Base-by-base conservation (phyloP, 2,888 invertebrate species). In the Polydrusus cervinus region DNA sequence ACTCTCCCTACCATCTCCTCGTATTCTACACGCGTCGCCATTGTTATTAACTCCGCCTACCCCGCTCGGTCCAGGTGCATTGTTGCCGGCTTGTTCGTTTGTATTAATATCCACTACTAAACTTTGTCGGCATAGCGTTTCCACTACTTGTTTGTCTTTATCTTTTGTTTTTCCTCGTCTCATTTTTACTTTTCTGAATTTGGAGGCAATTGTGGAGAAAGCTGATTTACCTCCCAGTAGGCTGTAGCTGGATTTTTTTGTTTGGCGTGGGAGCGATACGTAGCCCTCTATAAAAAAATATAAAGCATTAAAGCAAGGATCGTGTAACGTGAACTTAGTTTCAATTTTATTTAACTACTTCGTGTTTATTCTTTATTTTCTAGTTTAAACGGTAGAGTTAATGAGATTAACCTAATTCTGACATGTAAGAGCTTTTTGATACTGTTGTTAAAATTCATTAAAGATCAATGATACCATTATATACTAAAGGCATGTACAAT, bases 101-200 rank as follows among this genome's bases (percentile, higher is more conserved):
- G 74, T 47, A 25, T 67, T 79, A 45, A 91, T 88, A 81, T 92
- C 91, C 11, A 94, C 93, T 5, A 94, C 87, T 3, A 95, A 86
- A 82, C 94, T 94, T 84, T 95, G 95, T 0, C 94, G 89, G 80
- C 94, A 95, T 5, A 95, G 88, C 1, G 91, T 89, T 0, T 94
- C 91, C 0, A 95, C 90, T 0, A 93, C 91, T 70, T 91, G 91
- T 30, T 71, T 71, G 81, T 89, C 88, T 82, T 87, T 88, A 34
- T 82, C 81, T 38, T 80, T 80, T n/a, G 66, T 57, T 62, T 65
- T 77, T 3, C 84, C 85, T 69, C 81, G 83, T 76, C 90, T 84
- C 84, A 90, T 87, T 82, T 89, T 89, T 0, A 90, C 89, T 76
- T 90, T 89, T 2, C 90, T 88, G 75, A 92, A 89, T 83, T 91